Evolutionary conservation across 2,888 invertebrate species (phyloP), one percentile per base, ranked within the genome.

Genomic region (Ennomos fuscantarius): DNA sequence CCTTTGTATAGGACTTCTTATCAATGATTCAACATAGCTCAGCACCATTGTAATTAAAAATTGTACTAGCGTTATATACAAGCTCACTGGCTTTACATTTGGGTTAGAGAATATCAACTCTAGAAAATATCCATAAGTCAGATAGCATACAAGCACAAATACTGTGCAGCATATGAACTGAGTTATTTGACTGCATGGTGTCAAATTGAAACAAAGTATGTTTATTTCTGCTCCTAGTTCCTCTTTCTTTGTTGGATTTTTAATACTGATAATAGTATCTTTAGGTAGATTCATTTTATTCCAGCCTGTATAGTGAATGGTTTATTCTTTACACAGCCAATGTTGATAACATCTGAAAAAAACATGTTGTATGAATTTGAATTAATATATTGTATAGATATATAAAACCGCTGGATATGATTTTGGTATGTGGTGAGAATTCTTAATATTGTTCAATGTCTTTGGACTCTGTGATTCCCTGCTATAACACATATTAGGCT

Each of bases 31-130:
- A 43, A 95, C 79, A 63, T 95, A 93, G 55, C 97, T 97, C 81
- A 99, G 96, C 31, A 94, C 64, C 59, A 95, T 94, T 76, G 99
- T 99, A 74, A 95, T 96, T 12, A 94, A 93, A 92, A 99, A 99
- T 87, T 99, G 99, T 11, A 98, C 93, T 55, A 99, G 89, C 1
- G 99, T 99, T 62, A 99, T 93, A 82, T 97, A 98, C 95, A 98
- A 96, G 43, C 98, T 98, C 76, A 95, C 96, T 0, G 97, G 96
- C 74, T 96, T 95, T 71, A 98, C 97, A 41, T 97, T 98, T 15
- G 97, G 95, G n/a, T 96, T 93, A 0, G 96, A 95, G 83, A 99
- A 99, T 78, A 99, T 97, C 42, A 98, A 87, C 87, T 99, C 99
- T 94, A 97, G 94, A 79, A 97, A 93, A 86, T 97, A 99, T 50